Evolutionary conservation across 53 echinoderm and acorn worm genomes (phyloP).

Genomic region (Holothuria scabra): DNA sequence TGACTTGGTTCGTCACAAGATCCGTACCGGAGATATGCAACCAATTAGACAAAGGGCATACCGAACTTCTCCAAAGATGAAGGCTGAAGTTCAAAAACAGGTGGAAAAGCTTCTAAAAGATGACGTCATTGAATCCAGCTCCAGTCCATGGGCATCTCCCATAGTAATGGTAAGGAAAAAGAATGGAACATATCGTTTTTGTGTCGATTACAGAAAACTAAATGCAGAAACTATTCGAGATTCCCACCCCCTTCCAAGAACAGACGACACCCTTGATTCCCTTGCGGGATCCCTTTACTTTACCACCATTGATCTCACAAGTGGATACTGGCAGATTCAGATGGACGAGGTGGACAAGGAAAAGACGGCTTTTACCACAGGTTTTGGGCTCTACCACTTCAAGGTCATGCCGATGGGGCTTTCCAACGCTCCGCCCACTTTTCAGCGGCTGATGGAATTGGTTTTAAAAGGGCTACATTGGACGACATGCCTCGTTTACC

Average conservation of each 20-base stretch:
- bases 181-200: no score
- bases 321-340: slow-evolving; percentile 52
- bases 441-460: slow-evolving; percentile 65
- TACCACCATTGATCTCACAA: slow-evolving; percentile 44
- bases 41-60: no score
- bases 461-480: slow-evolving; percentile 61
- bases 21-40: no score
- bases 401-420: slow-evolving; percentile 60
- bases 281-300: slow-evolving; percentile 38
- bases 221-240: no score
- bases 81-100: no score
- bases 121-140: no score
- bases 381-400: slow-evolving; percentile 48
- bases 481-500: slow-evolving; percentile 60
- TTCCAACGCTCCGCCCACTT: slow-evolving; percentile 68
- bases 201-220: no score
- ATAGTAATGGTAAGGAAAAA: no score
- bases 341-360: slow-evolving; percentile 33
- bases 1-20: no score
- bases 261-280: slow-evolving; percentile 50
- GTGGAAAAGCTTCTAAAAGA: no score
- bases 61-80: no score
- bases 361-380: slow-evolving; percentile 52
- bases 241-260: slow-evolving; percentile 47
- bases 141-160: no score